Conservation (phyloP, 2,113 vertebrate species). For the Poecilia latipinna region DNA sequence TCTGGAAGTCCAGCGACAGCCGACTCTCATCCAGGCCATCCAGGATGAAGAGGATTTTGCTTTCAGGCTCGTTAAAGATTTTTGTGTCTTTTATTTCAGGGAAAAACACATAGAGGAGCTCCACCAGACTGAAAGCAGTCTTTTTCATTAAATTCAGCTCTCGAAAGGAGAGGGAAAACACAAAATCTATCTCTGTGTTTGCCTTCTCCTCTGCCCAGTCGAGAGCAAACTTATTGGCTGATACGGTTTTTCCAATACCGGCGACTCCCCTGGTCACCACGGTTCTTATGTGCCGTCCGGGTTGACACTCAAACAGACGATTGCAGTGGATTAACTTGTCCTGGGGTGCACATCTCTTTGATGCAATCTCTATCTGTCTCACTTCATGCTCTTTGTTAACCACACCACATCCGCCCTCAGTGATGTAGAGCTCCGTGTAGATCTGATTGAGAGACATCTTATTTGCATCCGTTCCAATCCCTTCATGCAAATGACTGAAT, state of each 20-base stretch:
- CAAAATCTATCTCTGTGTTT: constrained; percentile 56
- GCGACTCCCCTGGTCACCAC: constrained; percentile 71
- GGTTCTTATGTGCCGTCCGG: constrained; percentile 27
- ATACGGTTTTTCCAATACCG: constrained; percentile 72
- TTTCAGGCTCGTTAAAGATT: constrained; percentile 19
- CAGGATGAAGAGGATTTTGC: constrained; percentile 63
- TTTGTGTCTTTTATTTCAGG: constrained; percentile 49
- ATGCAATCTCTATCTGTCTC: constrained; percentile 48
- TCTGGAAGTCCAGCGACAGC: constrained; percentile 56
- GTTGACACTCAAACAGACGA: constrained; percentile 37
- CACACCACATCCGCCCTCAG: constrained; percentile 34
- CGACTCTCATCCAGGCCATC: constrained; percentile 73
- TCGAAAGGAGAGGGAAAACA: constrained; percentile 66
- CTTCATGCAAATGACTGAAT: constrained; percentile 51
- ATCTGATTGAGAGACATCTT: constrained; percentile 59
- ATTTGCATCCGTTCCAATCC: neutral
- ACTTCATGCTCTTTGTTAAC: constrained; percentile 71
- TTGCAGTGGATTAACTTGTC: constrained; percentile 65
- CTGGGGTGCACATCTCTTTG: constrained; percentile 21
- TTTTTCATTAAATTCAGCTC: constrained; percentile 65
- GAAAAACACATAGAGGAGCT: constrained; percentile 51
- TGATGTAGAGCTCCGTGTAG: constrained; percentile 74
- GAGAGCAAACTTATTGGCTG: constrained; percentile 58
- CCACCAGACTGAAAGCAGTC: constrained; percentile 32
- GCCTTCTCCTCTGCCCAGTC: constrained; percentile 67